A percentile compares a stretch with the other conserved stretches of the same genome.
These are phyloP conservation scores for Leptinotarsa tumamoca DNA, from an alignment of 2,888 invertebrate species.

Conservation along the genomic window DNA sequence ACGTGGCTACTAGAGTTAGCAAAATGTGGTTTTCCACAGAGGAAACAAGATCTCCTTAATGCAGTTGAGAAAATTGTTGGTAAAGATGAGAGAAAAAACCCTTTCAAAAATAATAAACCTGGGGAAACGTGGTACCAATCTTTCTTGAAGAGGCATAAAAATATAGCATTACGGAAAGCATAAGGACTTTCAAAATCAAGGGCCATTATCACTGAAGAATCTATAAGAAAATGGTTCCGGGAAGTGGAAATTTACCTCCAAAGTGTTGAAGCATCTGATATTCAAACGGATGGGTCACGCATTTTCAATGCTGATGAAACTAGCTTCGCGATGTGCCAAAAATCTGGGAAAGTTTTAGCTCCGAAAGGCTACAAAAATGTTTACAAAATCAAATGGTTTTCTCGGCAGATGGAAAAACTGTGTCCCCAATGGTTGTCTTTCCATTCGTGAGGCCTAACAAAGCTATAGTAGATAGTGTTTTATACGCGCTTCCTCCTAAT, in stretches of 20 bases:
- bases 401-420: background rate
- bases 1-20: conserved; percentile 12
- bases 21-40: conserved; percentile 19
- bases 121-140: background rate
- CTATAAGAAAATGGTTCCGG: conserved; percentile 25
- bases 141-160: conserved; percentile 5
- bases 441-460: conserved; percentile 40
- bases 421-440: conserved; percentile 42
- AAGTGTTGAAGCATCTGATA: background rate
- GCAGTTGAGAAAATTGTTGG: conserved; percentile 22
- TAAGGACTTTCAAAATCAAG: conserved; percentile 23
- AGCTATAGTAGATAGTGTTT: conserved; percentile 21
- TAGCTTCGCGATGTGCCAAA: background rate
- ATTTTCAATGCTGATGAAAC: conserved; percentile 50
- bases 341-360: background rate
- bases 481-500: conserved; percentile 40
- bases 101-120: conserved; percentile 24
- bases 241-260: conserved; percentile 34
- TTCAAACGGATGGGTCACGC: conserved; percentile 29
- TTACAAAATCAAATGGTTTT: background rate
- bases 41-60: conserved; percentile 25
- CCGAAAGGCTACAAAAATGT: background rate
- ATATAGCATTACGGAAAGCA: conserved; percentile 10
- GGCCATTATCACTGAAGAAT: conserved; percentile 22
- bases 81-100: conserved; percentile 4